Conservation (phyloP, 2,797 vertebrate genomes). For the Champsocephalus gunnari region DNA sequence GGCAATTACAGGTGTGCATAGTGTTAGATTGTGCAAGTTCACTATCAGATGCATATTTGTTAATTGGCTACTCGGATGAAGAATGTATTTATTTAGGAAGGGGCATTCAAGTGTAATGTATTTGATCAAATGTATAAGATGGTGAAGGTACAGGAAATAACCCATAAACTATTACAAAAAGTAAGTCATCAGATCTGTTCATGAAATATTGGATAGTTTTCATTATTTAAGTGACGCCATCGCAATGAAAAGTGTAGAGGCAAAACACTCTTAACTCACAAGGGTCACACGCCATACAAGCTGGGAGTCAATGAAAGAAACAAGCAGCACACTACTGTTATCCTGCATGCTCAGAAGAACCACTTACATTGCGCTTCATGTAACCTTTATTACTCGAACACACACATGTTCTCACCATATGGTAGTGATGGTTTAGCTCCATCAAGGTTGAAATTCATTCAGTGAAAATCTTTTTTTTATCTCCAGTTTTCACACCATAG, state of each 20-base stretch:
- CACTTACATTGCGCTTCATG: too few relatives aligned
- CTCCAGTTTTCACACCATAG: not conserved
- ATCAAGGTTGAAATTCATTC: not conserved
- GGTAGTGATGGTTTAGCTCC: not conserved
- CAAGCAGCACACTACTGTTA: too few relatives aligned
- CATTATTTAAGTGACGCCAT: not conserved
- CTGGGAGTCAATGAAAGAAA: too few relatives aligned
- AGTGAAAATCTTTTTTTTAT: not conserved
- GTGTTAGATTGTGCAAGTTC: conserved; percentile 7
- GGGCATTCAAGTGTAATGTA: not conserved
- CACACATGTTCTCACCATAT: too few relatives aligned
- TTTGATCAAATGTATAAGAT: not conserved
- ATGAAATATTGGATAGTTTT: not conserved
- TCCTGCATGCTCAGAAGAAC: too few relatives aligned
- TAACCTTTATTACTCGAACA: too few relatives aligned
- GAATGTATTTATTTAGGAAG: not conserved
- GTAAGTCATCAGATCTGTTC: not conserved
- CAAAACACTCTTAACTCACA: too few relatives aligned
- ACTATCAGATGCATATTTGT: conserved; percentile 3
- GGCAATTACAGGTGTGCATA: conserved; percentile 10
- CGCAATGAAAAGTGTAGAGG: too few relatives aligned
- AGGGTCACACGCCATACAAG: too few relatives aligned
- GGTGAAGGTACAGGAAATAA: not conserved
- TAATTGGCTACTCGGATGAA: not conserved
- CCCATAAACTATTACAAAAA: too few relatives aligned